Conservation (phyloP, 2,113 vertebrate species). For the Crypturellus undulatus region DNA sequence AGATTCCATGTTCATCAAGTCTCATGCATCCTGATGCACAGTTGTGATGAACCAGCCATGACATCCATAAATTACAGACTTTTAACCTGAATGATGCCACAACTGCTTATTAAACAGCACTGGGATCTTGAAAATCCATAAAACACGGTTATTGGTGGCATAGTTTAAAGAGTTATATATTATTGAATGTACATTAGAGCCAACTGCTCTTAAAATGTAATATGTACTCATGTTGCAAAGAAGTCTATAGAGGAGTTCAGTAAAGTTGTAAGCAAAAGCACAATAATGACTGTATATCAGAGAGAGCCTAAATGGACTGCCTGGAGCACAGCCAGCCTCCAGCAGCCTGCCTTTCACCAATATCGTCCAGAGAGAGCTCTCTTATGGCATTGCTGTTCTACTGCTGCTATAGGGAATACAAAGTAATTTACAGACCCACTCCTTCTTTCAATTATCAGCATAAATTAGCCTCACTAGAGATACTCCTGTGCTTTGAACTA, state of each 20-base stretch:
- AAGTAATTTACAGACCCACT: constrained; percentile 36
- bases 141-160: constrained; percentile 28
- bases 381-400: constrained; percentile 44
- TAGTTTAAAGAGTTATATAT: neutral
- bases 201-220: constrained; percentile 24
- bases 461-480: constrained; percentile 31
- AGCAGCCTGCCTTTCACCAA: constrained; percentile 14
- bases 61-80: neutral
- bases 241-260: constrained; percentile 43
- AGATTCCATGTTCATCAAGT: neutral
- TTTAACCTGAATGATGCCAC: neutral
- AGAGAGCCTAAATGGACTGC: neutral
- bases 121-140: constrained; percentile 1
- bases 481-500: neutral
- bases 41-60: neutral
- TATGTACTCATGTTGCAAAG: neutral
- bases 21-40: neutral
- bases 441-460: constrained; percentile 35
- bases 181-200: neutral
- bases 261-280: constrained; percentile 51
- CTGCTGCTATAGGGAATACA: neutral
- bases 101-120: neutral
- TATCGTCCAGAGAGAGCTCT: constrained; percentile 10
- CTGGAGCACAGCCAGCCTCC: constrained; percentile 6
- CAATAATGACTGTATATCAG: constrained; percentile 27